These are phyloP conservation scores for Siniperca undulata DNA, from an alignment of 2,797 vertebrate genomes.

Conservation along the genomic window DNA sequence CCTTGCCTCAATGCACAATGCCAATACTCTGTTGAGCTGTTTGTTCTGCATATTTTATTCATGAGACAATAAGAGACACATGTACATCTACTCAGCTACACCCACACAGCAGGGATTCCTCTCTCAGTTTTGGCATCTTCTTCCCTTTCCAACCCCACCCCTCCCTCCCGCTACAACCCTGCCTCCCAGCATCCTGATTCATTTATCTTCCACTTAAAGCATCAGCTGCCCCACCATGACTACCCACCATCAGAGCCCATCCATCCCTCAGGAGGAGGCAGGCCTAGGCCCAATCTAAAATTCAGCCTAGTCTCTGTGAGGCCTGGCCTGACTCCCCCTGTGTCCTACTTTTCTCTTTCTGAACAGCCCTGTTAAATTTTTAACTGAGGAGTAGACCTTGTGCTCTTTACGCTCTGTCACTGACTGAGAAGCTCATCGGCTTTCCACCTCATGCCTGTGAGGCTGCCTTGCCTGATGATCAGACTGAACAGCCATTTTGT, in stretches of 20 bases:
- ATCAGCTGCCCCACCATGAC: constrained; percentile 62
- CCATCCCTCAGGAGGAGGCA: constrained; percentile 36
- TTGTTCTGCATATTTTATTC: constrained; percentile 80
- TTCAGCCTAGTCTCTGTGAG: constrained; percentile 29
- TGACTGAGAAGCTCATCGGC: constrained; percentile 4
- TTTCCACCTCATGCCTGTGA: constrained; percentile 31
- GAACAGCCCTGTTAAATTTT: constrained; percentile 62
- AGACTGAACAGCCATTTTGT: constrained; percentile 1
- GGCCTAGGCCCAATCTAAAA: constrained; percentile 38
- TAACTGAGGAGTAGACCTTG: constrained; percentile 37
- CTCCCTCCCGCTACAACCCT: constrained; percentile 27
- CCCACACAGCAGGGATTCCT: constrained; percentile 64
- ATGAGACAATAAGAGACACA: constrained; percentile 73
- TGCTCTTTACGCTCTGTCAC: constrained; percentile 32
- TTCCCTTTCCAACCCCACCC: constrained; percentile 25
- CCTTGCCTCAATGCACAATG: constrained; percentile 50
- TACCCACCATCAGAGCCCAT: constrained; percentile 44
- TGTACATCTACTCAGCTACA: constrained; percentile 66
- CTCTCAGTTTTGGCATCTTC: constrained; percentile 57
- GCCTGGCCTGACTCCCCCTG: constrained; percentile 34
- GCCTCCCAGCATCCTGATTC: constrained; percentile 42
- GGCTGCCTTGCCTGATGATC: constrained; percentile 8
- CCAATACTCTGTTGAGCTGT: constrained; percentile 70
- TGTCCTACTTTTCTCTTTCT: constrained; percentile 70
- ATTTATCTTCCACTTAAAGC: constrained; percentile 74